Percentiles rank a stretch among this genome's conserved stretches.
Conservation (phyloP, 2,113 vertebrate genomes). For the Tamias sibiricus region DNA sequence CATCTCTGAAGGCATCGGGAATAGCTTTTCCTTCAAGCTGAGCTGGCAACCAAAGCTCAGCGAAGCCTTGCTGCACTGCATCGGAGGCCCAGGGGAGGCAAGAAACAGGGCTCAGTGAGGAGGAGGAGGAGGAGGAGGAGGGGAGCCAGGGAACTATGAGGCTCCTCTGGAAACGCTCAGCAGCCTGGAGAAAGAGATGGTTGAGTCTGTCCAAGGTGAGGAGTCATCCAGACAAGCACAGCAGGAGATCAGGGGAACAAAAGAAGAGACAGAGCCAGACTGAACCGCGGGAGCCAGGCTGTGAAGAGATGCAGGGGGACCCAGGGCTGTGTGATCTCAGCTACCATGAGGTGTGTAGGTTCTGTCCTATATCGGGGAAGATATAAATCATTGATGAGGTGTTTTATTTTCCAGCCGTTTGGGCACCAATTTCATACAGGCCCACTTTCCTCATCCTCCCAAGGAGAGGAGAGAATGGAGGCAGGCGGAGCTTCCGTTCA, state of each 20-base stretch:
- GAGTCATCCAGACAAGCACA: not conserved
- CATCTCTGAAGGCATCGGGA: not conserved
- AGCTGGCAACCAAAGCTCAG: too few species aligned
- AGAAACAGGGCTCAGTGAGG: not conserved
- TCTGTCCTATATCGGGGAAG: not conserved
- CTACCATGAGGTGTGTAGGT: not conserved
- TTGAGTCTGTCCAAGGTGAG: not conserved
- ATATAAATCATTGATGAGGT: not conserved
- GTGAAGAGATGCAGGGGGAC: not conserved
- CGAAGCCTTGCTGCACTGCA: accelerated
- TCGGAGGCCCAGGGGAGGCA: not conserved
- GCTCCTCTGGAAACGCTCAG: not conserved
- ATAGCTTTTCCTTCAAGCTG: not conserved
- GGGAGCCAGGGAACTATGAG: not conserved
- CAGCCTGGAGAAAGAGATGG: not conserved
- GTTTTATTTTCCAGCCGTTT: not conserved
- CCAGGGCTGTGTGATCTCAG: not conserved
- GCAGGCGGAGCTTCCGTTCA: not conserved
- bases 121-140: not conserved
- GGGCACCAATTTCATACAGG: not conserved
- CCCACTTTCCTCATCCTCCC: not conserved
- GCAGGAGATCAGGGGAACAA: not conserved
- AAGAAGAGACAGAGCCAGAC: not conserved
- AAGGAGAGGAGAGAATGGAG: not conserved
- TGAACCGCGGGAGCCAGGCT: not conserved